Conservation (phyloP, 2,113 vertebrate genomes). For the Megaceryle maxima region DNA sequence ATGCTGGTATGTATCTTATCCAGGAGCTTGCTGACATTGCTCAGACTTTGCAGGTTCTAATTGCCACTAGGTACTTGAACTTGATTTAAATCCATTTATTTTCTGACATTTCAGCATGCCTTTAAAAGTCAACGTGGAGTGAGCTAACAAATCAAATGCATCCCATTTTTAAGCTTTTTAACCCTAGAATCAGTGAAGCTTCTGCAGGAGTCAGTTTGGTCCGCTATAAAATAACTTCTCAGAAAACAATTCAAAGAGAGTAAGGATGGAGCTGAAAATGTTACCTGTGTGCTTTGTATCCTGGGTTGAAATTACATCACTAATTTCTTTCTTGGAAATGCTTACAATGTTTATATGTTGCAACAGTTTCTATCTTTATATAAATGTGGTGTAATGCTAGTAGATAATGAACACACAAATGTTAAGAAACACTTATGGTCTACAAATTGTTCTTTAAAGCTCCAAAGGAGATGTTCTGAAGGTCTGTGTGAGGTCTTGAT, state of each 20-base stretch:
- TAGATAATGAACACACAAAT: neutral
- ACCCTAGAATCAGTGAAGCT: neutral
- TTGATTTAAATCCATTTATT: neutral
- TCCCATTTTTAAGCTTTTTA: neutral
- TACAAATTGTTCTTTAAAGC: neutral
- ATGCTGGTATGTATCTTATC: neutral
- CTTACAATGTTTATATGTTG: neutral
- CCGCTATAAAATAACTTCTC: neutral
- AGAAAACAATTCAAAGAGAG: neutral
- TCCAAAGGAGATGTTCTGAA: neutral
- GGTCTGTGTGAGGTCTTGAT: neutral
- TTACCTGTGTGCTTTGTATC: neutral
- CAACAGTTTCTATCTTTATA: neutral
- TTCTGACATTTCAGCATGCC: neutral
- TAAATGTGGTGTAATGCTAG: neutral
- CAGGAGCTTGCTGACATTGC: neutral
- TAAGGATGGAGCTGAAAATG: neutral
- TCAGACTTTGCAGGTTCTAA: neutral
- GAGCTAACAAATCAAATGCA: neutral
- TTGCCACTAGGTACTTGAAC: slow-evolving; percentile 10
- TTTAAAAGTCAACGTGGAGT: neutral
- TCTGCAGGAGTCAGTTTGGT: neutral
- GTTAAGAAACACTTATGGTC: neutral
- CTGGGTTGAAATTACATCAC: neutral
- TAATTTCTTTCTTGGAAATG: neutral